Evolutionary conservation across 1,140 invertebrate species (phyloP), one percentile per base, ranked within the genome.

Genomic region (Meloidogyne floridensis): DNA sequence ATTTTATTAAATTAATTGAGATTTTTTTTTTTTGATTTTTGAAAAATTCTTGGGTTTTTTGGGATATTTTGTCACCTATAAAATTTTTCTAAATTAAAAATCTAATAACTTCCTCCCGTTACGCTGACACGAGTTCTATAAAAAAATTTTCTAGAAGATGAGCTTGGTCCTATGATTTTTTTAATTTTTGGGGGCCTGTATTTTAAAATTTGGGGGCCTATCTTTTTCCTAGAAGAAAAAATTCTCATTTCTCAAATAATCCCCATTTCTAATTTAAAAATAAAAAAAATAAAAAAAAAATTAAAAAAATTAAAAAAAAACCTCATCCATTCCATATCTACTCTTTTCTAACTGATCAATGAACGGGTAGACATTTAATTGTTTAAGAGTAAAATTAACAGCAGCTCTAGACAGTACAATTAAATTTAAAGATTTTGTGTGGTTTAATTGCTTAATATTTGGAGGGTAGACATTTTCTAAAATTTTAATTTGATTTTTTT

Each of bases 251-350:
- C 32, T 32, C 32, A 32, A 32, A 32, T 32, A 32, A 32, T 32
- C 32, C 32, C 32, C 32, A 32, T 32, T 32, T 2, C 32, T 32
- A 32, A 32, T 1, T 32, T 32, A 32, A 32, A 32, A 32, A 32
- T 32, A 32, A 32, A 32, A 32, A 32, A 32, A 32, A 32, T 32
- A n/a, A n/a, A n/a, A n/a, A n/a, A n/a, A n/a, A n/a, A n/a, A n/a
- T 32, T 32, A 1, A 32, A 32, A 72, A n/a, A 72, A n/a, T 20
- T 51, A 75, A 75, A 11, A 72, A 51, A 32, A 47, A 47, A 84
- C 73, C 54, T 85, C 84, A 73, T 85, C 84, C 43, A 86, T 72
- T 70, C 84, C 85, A 43, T 72, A 86, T 53, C 56, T 59, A n/a
- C 54, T 76, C 54, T 75, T 53, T 11, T 85, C 81, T 7, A 85